Base-by-base conservation (phyloP, 1,140 invertebrate species). In the Tetramorium alpestre region DNA sequence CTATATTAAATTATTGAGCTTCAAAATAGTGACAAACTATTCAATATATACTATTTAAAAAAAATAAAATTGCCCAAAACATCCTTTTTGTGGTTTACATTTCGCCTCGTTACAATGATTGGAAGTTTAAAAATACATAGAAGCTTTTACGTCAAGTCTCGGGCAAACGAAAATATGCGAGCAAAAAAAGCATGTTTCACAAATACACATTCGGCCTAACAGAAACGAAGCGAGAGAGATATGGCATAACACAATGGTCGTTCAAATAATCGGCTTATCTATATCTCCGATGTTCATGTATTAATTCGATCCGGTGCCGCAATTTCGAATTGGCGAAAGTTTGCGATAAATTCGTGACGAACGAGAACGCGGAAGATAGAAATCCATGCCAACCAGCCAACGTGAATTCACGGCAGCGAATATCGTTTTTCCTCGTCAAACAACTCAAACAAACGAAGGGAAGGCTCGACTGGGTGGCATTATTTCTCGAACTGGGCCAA, bases 371-470 rank as follows among this genome's bases (percentile, higher is more conserved):
- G 80, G 6, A 44, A 60, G 67, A 60, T 47, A 25, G 38, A 54
- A 56, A 47, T 72, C 22, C 38, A 38, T 47, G 65, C 49, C 65
- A 72, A 47, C 22, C 11, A 60, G 41, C 28, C 22, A 6, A 6
- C 5, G 51, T n/a, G 18, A 54, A 18, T 2, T 54, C 25, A 11
- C 6, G 25, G 18, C 18, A n/a, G 49, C 47, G 69, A 84, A 49
- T 84, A 49, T 84, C 69, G 41, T 84, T 75, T 84, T 75, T 73
- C 54, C 28, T 84, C 80, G 54, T 84, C 69, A 84, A 72, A 84
- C 54, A 84, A 75, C 72, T 84, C 80, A 60, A 75, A 84, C 69
- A 54, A 54, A 54, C 80, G 69, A 33, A 38, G 77, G 6, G 44
- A 22, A 44, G 38, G 51, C 64, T 76, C 58, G 51, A 73, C 25